Conservation (phyloP, 2,113 vertebrate genomes). For the Laterallus jamaicensis region DNA sequence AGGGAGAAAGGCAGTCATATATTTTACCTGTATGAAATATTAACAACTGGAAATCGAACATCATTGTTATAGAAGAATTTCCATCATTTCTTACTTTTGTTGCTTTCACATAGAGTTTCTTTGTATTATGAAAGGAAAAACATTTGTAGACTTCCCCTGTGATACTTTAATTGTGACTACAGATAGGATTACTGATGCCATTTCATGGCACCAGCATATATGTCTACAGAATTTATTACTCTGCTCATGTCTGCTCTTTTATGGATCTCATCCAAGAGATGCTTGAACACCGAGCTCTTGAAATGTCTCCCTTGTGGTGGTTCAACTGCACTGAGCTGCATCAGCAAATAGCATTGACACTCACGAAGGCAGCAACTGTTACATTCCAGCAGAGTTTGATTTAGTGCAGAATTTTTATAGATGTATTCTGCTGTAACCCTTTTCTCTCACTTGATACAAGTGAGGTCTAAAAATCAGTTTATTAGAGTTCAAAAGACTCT, state of each 20-base stretch:
- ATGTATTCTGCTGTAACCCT: slow-evolving; percentile 59
- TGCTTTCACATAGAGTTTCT: neutral
- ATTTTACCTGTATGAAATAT: neutral
- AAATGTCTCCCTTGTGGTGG: slow-evolving; percentile 71
- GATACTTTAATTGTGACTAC: slow-evolving; percentile 17
- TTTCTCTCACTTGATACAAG: slow-evolving; percentile 17
- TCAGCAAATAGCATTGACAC: slow-evolving; percentile 71
- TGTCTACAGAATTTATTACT: slow-evolving; percentile 69
- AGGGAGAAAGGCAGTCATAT: neutral
- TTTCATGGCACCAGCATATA: slow-evolving; percentile 52
- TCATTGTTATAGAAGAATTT: neutral
- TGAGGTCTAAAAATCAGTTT: slow-evolving; percentile 32
- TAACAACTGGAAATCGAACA: neutral
- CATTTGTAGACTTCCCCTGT: neutral
- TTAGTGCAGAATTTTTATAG: slow-evolving; percentile 63
- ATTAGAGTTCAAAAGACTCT: neutral
- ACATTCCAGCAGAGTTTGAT: slow-evolving; percentile 67
- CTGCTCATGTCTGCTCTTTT: slow-evolving; percentile 61
- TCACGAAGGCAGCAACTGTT: slow-evolving; percentile 67
- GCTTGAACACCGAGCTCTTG: slow-evolving; percentile 54
- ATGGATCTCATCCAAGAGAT: slow-evolving; percentile 72
- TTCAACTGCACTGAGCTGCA: slow-evolving; percentile 60
- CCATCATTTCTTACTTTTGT: neutral
- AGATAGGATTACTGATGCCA: slow-evolving; percentile 45
- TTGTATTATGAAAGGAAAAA: slow-evolving; percentile 25